A percentile compares a stretch with the other conserved stretches of the same genome.
Evolutionary conservation across 92 coral and sea anemone species (phyloP).

Genomic region (Chrysogorgia sp.): DNA sequence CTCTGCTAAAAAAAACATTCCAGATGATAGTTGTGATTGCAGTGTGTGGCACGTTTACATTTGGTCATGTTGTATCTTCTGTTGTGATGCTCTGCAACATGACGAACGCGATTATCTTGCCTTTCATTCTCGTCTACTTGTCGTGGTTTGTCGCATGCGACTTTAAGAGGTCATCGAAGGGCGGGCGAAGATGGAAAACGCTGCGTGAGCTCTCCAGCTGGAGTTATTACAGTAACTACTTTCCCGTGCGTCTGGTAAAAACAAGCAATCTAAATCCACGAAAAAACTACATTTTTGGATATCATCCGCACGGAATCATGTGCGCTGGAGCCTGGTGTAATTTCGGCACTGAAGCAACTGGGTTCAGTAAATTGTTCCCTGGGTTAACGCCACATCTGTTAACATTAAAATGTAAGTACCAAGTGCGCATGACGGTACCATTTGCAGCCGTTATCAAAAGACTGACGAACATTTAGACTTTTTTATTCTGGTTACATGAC

Average conservation of each 20-base stretch:
- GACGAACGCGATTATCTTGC: slow-evolving; percentile 32
- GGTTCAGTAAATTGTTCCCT: slow-evolving; percentile 81
- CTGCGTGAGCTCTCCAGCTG: slow-evolving; percentile 84
- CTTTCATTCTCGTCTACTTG: slow-evolving; percentile 58
- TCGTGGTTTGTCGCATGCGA: slow-evolving; percentile 78
- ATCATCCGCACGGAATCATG: slow-evolving; percentile 99
- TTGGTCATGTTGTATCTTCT: slow-evolving; percentile 27
- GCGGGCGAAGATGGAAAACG: slow-evolving; percentile 83
- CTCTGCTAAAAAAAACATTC: slow-evolving; percentile 24
- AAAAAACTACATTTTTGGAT: slow-evolving; percentile 88
- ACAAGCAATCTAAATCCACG: slow-evolving; percentile 76
- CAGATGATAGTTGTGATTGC: slow-evolving; percentile 42
- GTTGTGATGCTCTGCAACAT: slow-evolving; percentile 43
- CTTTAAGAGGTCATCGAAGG: slow-evolving; percentile 64
- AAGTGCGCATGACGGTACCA: not conserved
- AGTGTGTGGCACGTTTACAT: slow-evolving; percentile 33
- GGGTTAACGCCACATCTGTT: slow-evolving; percentile 87
- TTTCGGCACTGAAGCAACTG: slow-evolving; percentile 94
- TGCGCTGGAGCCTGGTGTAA: slow-evolving; percentile 96
- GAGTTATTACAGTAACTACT: slow-evolving; percentile 88
- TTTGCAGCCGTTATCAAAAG: not conserved
- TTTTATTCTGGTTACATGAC: too few relatives aligned
- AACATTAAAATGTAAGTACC: slow-evolving; percentile 84
- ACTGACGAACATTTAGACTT: not conserved
- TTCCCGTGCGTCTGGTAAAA: slow-evolving; percentile 73